Evolutionary conservation across 2,888 invertebrate species (phyloP).

Genomic region (Oligia fasciuncula): DNA sequence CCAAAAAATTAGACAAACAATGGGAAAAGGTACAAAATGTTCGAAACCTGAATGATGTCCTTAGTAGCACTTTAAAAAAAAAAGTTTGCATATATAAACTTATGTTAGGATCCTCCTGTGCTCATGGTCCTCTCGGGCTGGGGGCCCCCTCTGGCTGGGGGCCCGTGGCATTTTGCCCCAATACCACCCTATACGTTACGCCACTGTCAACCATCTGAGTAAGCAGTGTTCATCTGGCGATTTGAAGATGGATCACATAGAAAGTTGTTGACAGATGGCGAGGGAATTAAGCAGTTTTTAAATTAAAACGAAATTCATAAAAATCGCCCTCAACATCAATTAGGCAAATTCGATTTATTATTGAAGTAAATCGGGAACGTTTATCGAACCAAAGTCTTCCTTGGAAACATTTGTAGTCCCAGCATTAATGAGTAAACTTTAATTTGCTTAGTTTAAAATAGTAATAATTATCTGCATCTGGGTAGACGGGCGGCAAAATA

Average conservation of each 20-base stretch:
- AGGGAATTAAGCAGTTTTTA: not conserved
- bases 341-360: no score
- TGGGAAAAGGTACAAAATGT: no score
- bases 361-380: not conserved
- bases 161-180: no score
- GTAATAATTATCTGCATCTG: not conserved
- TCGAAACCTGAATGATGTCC: no score
- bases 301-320: not conserved
- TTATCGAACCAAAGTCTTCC: not conserved
- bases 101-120: no score
- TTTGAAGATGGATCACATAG: not conserved
- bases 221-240: not conserved
- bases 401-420: no score
- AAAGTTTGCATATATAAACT: no score
- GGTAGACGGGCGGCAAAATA: not conserved
- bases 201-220: not conserved
- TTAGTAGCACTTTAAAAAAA: no score
- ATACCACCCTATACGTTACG: no score
- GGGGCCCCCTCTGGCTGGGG: no score
- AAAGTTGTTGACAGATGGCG: not conserved
- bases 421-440: not conserved
- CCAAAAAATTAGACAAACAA: no score
- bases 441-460: not conserved
- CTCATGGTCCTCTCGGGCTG: no score
- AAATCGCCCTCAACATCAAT: not conserved